Percentiles rank a stretch among this genome's conserved stretches.
These are phyloP conservation scores for Syngnathus typhle DNA, from an alignment of 2,113 vertebrate species.

Conservation along the genomic window DNA sequence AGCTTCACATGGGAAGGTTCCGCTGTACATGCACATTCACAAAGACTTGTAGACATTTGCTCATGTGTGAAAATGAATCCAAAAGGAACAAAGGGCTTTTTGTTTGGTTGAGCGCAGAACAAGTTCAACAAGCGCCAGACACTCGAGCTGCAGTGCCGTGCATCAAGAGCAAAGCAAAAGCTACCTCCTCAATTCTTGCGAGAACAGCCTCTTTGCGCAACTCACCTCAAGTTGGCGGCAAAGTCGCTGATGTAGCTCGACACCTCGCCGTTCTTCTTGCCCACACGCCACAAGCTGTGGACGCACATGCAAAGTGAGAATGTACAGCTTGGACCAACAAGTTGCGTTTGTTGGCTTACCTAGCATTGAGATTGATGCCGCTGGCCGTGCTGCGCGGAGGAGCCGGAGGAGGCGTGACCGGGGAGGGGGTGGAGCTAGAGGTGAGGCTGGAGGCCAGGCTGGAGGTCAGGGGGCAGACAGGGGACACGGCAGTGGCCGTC, in stretches of 20 bases:
- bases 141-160: background rate
- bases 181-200: background rate
- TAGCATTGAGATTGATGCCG: constrained; percentile 80
- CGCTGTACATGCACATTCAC: background rate
- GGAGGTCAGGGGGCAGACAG: constrained; percentile 77
- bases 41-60: background rate
- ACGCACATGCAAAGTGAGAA: constrained; percentile 49
- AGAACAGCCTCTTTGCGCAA: background rate
- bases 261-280: constrained; percentile 77
- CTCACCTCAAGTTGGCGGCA: constrained; percentile 76
- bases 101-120: background rate
- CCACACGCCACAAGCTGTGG: constrained; percentile 73
- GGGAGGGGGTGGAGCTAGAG: constrained; percentile 76
- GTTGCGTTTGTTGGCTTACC: constrained; percentile 66
- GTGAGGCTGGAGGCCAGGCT: constrained; percentile 77
- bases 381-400: constrained; percentile 80
- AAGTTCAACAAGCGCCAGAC: background rate
- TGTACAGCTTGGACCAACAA: constrained; percentile 23
- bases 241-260: constrained; percentile 77
- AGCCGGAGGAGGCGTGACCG: constrained; percentile 76
- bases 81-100: background rate
- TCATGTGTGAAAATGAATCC: background rate
- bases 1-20: background rate
- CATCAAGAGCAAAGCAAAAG: background rate
- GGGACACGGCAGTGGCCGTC: constrained; percentile 85